These are phyloP conservation scores for Plutomurus gul DNA, from an alignment of 1,140 invertebrate genomes.

Conservation along the genomic window DNA sequence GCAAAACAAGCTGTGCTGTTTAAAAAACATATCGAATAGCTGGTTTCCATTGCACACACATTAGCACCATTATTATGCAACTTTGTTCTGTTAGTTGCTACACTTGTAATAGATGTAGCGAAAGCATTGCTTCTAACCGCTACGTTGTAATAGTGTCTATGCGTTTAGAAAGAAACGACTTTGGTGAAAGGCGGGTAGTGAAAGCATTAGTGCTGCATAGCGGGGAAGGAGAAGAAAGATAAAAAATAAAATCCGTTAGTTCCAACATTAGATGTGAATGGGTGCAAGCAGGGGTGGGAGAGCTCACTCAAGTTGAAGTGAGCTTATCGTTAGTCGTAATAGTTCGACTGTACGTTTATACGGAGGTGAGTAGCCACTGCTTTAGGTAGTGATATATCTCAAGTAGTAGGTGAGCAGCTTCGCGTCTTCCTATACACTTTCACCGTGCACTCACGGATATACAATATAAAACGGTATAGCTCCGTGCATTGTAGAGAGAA, in stretches of 20 bases:
- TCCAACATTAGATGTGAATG: conserved; percentile 24
- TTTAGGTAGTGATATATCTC: not conserved
- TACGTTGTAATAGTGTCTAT: not conserved
- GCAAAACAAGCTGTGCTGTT: too few relatives aligned
- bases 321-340: conserved; percentile 20
- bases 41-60: too few relatives aligned
- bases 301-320: conserved; percentile 23
- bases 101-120: not conserved
- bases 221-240: not conserved
- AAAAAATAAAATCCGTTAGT: conserved; percentile 30
- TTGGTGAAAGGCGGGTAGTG: not conserved
- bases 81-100: too few relatives aligned
- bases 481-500: too few relatives aligned
- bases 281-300: conserved; percentile 19
- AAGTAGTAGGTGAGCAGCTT: too few relatives aligned
- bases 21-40: too few relatives aligned
- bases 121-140: not conserved
- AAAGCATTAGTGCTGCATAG: not conserved
- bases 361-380: not conserved
- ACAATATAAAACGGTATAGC: too few relatives aligned
- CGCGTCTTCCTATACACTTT: too few relatives aligned
- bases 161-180: not conserved
- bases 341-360: not conserved
- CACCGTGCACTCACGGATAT: too few relatives aligned
- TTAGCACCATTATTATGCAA: too few relatives aligned